These are phyloP conservation scores for Drosophila niveifrons DNA, from an alignment of 2,888 invertebrate genomes.

Conservation along the genomic window DNA sequence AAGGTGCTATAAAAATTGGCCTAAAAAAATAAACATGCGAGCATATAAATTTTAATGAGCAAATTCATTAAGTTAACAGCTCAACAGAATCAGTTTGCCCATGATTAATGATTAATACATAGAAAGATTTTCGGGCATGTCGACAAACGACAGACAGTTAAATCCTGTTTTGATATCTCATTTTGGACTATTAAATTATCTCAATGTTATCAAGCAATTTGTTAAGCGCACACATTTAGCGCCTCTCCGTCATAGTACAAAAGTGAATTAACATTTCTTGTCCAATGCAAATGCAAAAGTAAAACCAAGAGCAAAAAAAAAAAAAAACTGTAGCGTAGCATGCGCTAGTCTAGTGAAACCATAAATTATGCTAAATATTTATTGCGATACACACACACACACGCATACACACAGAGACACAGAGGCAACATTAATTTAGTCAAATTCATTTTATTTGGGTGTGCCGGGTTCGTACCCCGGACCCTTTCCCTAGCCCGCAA, in stretches of 20 bases:
- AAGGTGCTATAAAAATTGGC: constrained; percentile 20
- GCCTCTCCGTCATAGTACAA: constrained; percentile 30
- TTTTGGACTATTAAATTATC: constrained; percentile 48
- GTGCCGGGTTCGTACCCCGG: constrained; percentile 47
- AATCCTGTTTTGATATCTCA: constrained; percentile 60
- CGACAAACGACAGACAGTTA: constrained; percentile 19
- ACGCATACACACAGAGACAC: constrained; percentile 16
- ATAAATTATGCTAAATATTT: constrained; percentile 78
- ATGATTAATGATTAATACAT: constrained; percentile 13
- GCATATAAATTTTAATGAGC: constrained; percentile 2
- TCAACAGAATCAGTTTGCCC: not conserved
- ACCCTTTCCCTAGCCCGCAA: constrained; percentile 9
- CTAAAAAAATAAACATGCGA: constrained; percentile 16
- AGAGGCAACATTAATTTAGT: constrained; percentile 60
- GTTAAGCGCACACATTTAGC: constrained; percentile 67
- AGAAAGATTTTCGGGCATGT: constrained; percentile 12
- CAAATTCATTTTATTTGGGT: constrained; percentile 68
- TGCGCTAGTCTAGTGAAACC: constrained; percentile 42
- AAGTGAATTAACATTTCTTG: constrained; percentile 22
- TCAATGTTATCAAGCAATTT: constrained; percentile 71
- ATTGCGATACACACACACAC: constrained; percentile 39
- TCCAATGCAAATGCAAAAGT: constrained; percentile 18
- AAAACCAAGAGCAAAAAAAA: constrained; percentile 46
- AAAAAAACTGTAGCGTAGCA: constrained; percentile 40
- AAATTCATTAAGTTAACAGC: constrained; percentile 28